phyloP scores from a whole-genome alignment of 2,113 vertebrate genomes.

The Petrocephalus microphthalmus region DNA sequence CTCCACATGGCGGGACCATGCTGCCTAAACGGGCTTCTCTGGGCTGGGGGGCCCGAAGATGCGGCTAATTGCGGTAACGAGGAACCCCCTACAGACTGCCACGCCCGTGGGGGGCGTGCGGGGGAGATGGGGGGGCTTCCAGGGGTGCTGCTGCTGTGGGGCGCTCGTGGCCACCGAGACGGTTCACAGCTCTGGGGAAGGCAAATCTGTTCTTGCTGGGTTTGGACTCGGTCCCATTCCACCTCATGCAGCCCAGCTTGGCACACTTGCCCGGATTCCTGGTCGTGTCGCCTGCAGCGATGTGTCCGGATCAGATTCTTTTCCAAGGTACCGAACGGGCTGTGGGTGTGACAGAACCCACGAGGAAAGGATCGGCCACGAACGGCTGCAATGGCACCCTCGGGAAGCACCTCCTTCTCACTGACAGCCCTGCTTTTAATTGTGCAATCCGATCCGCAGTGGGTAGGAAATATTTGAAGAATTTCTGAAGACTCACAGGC shows the following conservation, averaged over 20 bases:
- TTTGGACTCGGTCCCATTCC: background rate
- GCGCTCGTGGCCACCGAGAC: background rate
- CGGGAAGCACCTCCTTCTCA: background rate
- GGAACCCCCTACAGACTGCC: background rate
- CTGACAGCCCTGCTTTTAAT: background rate
- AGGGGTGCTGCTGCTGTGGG: background rate
- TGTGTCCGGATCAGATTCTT: background rate
- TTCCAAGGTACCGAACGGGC: background rate
- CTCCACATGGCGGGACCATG: background rate
- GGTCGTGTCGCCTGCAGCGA: background rate
- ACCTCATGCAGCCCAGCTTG: background rate
- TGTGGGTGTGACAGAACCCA: background rate
- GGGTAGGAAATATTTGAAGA: background rate
- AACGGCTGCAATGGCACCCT: constrained; percentile 16
- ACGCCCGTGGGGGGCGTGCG: background rate
- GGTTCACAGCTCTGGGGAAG: background rate
- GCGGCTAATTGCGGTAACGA: background rate
- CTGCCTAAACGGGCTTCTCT: background rate
- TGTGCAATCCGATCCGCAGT: background rate
- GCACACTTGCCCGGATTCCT: background rate
- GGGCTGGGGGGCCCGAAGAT: background rate
- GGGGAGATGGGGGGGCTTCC: background rate
- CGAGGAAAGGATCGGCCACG: background rate
- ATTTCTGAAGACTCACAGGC: background rate
- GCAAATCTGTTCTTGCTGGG: constrained; percentile 5